A percentile compares a stretch with the other conserved stretches of the same genome.
phyloP scores from a whole-genome alignment of 2,888 invertebrate species.

The Drosophila macrospina region DNA sequence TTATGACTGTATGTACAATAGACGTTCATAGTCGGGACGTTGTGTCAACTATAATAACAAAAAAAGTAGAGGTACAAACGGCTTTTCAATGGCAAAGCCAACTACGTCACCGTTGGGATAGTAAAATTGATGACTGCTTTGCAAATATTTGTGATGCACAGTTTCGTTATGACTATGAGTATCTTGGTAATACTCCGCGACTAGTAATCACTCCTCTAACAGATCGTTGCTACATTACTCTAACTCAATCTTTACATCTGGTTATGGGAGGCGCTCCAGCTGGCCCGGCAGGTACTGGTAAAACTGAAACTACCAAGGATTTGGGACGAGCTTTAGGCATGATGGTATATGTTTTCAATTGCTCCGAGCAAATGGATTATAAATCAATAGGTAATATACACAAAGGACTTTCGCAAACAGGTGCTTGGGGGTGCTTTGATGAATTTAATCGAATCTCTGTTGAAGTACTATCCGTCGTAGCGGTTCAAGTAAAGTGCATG shows the following conservation, averaged over 20 bases:
- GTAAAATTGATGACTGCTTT: conserved; percentile 91
- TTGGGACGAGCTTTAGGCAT: conserved; percentile 96
- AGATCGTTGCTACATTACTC: conserved; percentile 97
- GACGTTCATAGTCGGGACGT: conserved; percentile 98
- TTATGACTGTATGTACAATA: conserved; percentile 98
- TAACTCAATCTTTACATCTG: conserved; percentile 95
- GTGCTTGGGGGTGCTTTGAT: conserved; percentile 98
- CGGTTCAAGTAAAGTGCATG: conserved; percentile 95
- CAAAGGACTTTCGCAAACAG: conserved; percentile 89
- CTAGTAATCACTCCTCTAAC: conserved; percentile 97
- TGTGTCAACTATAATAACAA: conserved; percentile 93
- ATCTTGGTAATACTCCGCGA: conserved; percentile 96
- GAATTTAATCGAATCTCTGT: conserved; percentile 98
- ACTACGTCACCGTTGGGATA: conserved; percentile 93
- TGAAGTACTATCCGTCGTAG: conserved; percentile 97
- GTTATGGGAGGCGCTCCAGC: conserved; percentile 99
- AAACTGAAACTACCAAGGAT: conserved; percentile 98
- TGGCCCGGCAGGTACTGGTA: conserved; percentile 89
- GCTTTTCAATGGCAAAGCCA: conserved; percentile 97
- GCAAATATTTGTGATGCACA: conserved; percentile 98
- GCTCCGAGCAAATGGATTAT: conserved; percentile 99
- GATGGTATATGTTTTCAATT: conserved; percentile 99
- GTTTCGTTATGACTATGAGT: conserved; percentile 96
- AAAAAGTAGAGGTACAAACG: conserved; percentile 91
- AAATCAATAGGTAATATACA: conserved; percentile 97